Percentiles rank a stretch among this genome's conserved stretches.
phyloP scores from a whole-genome alignment of 2,797 vertebrate genomes.

The Mormyrops attenuatus region DNA sequence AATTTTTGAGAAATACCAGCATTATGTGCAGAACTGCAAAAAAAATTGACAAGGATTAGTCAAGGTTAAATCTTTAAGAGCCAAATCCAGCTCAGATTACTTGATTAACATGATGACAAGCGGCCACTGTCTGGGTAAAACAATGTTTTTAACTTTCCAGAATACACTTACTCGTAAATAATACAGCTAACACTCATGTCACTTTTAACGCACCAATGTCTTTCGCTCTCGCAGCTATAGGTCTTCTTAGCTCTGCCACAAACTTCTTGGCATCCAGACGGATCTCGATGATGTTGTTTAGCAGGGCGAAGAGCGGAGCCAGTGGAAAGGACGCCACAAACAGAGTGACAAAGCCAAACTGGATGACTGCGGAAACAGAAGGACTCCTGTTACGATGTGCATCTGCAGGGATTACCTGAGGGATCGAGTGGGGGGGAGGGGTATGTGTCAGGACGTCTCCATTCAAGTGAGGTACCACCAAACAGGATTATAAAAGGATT shows the following conservation, averaged over 20 bases:
- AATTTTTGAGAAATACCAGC: neutral
- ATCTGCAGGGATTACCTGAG: neutral
- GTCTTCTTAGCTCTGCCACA: conserved; percentile 83
- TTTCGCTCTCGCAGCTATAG: conserved; percentile 86
- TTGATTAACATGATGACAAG: neutral
- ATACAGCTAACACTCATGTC: neutral
- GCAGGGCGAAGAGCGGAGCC: conserved; percentile 88
- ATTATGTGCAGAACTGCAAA: neutral
- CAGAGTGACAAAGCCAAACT: conserved; percentile 95
- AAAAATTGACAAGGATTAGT: neutral
- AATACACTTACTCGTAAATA: neutral
- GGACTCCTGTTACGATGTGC: neutral
- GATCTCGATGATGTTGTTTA: conserved; percentile 99
- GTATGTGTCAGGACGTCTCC: neutral
- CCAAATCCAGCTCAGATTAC: neutral
- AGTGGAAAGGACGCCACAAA: conserved; percentile 95
- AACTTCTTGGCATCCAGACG: conserved; percentile 97
- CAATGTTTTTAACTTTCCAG: neutral
- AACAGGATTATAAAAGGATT: neutral
- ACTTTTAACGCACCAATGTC: conserved; percentile 78
- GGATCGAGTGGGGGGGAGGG: neutral
- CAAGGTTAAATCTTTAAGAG: neutral
- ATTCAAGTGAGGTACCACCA: neutral
- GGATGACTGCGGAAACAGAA: conserved; percentile 75
- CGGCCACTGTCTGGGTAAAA: neutral